These are phyloP conservation scores for Ramphastos sulfuratus DNA, from an alignment of 2,113 vertebrate genomes.

Conservation along the genomic window DNA sequence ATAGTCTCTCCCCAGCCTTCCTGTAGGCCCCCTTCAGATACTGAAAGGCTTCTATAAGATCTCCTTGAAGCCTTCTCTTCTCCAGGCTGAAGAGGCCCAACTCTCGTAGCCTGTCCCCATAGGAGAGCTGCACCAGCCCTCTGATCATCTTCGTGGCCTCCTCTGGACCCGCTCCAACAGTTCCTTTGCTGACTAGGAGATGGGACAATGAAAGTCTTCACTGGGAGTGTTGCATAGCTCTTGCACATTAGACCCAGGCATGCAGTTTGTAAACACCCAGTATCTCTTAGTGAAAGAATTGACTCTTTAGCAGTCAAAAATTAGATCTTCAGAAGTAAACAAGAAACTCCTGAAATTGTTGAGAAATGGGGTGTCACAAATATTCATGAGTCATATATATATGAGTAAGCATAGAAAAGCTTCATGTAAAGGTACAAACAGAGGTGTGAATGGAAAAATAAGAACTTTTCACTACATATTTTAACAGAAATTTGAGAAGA, in stretches of 20 bases:
- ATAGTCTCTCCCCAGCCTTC: too few relatives aligned
- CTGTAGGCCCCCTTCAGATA: too few relatives aligned
- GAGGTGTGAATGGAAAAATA: background rate
- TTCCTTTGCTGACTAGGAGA: background rate
- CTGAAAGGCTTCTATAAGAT: too few relatives aligned
- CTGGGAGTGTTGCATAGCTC: fast-evolving
- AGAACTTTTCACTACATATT: background rate
- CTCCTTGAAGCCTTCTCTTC: too few relatives aligned
- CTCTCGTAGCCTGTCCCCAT: too few relatives aligned
- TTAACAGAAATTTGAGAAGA: background rate
- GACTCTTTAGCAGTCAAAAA: background rate
- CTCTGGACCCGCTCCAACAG: too few relatives aligned
- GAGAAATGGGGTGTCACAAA: background rate
- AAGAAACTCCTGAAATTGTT: background rate
- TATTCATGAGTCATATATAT: background rate
- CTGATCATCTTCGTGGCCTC: too few relatives aligned
- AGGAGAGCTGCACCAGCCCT: too few relatives aligned
- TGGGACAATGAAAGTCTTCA: background rate
- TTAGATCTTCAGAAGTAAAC: background rate
- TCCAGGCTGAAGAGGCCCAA: too few relatives aligned
- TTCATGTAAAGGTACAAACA: background rate
- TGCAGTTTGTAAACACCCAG: background rate
- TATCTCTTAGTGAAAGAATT: background rate
- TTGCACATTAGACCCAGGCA: background rate
- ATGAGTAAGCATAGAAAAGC: background rate